Conservation (phyloP, 2,888 invertebrate species). For the Zygaena filipendulae region DNA sequence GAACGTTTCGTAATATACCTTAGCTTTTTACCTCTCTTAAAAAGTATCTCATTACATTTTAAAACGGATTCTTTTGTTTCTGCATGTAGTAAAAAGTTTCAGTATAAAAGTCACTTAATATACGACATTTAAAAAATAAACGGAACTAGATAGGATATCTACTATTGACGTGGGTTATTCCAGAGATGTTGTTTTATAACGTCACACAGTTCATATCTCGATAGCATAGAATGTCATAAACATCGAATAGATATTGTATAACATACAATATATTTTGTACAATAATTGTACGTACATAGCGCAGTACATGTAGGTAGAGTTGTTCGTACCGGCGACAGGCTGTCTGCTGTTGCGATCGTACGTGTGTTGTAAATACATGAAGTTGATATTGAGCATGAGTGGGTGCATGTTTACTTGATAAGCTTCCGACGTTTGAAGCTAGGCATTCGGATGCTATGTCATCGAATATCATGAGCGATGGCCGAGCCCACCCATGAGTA, state of each 20-base stretch:
- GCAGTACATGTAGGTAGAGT: conserved; percentile 35
- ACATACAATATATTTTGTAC: conserved; percentile 43
- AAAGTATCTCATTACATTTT: no score
- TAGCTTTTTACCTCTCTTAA: no score
- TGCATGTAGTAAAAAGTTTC: no score
- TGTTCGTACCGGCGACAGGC: conserved; percentile 64
- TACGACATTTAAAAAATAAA: no score
- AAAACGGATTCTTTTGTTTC: no score
- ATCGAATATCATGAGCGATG: conserved; percentile 40
- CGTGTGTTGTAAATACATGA: conserved; percentile 51
- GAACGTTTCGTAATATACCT: conserved; percentile 48
- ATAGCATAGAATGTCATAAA: no score
- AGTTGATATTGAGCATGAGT: conserved; percentile 34
- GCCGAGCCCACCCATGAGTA: conserved; percentile 48
- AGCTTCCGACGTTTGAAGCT: conserved; percentile 57
- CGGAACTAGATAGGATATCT: no score
- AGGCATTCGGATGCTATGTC: conserved; percentile 52
- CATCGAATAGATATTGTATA: conserved; percentile 46
- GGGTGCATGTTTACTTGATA: conserved; percentile 60
- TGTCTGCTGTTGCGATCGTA: conserved; percentile 49
- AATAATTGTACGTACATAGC: conserved; percentile 49
- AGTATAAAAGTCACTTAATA: no score
- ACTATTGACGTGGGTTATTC: no score
- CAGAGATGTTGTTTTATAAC: conserved; percentile 42
- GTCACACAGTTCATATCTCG: no score